Base-by-base conservation (phyloP, 2,888 invertebrate genomes). In the Sialis lutaria region DNA sequence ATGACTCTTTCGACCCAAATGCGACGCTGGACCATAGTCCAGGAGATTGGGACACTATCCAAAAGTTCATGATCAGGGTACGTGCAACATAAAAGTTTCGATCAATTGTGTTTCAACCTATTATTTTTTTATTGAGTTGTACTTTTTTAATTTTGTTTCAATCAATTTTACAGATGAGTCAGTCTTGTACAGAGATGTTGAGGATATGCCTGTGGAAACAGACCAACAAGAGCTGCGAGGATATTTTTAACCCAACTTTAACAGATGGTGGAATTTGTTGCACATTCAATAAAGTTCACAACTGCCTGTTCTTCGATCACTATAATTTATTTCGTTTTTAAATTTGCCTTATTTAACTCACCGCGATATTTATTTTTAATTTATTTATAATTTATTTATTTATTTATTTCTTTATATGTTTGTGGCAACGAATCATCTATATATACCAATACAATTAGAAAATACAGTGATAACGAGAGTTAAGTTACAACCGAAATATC, bases 201-300 rank as follows among this genome's bases (percentile, higher is more conserved):
- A 68, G 75, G 13, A 60, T 69, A 33, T 89, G 88, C 56, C 65
- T 68, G 48, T 88, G 83, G 77, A 76, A 79, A 52, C 74, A 75
- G 0, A 68, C 67, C 7, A 55, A 54, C 1, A 68, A 73, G 55
- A 69, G 72, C 45, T 88, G 88, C 56, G 69, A 74, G 6, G 70
- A 77, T 45, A 64, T 83, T 47, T 87, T 88, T 61, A 82, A 80
- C 60, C 78, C 83, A 0, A 77, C 82, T 45, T 66, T 87, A 49
- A 87, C 88, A 0, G 88, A 89, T 55, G 87, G 87, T 59, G 89
- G 89, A 0, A 68, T 87, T 4, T 89, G 89, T 60, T 89, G 88
- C 60, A 82, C 83, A 1, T 89, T 89, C 59, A 89, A 89, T 60
- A 75, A 79, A n/a, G 73, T 88, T 5, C 80, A 84, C 51, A 70